A percentile compares a stretch with the other conserved stretches of the same genome.
phyloP scores from a whole-genome alignment of 2,113 vertebrate species.

The Litocranius walleri region DNA sequence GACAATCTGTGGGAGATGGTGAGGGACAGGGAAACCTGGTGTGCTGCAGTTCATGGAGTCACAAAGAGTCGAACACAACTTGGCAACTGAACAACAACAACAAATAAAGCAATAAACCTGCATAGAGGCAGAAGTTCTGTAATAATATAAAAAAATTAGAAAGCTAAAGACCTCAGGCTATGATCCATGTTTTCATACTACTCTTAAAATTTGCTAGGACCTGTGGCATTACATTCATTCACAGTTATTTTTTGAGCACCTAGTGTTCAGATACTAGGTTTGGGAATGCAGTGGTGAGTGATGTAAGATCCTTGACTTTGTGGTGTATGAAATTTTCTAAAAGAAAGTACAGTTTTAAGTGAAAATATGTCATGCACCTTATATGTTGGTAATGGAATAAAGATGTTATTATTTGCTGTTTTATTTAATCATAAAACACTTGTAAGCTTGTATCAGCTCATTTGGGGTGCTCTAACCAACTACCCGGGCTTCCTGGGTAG shows the following conservation, averaged over 20 bases:
- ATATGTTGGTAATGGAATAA: neutral
- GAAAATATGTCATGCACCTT: neutral
- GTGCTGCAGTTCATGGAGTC: neutral
- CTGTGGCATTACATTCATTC: neutral
- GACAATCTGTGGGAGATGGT: neutral
- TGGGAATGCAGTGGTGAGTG: neutral
- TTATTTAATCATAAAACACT: neutral
- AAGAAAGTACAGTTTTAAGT: neutral
- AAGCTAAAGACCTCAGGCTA: neutral
- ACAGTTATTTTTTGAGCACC: neutral
- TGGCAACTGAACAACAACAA: neutral
- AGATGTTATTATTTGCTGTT: neutral
- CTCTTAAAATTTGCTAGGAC: neutral
- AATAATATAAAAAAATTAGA: neutral
- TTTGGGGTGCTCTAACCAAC: neutral
- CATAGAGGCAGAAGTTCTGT: neutral
- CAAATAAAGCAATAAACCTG: neutral
- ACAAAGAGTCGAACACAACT: neutral
- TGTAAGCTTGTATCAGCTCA: neutral
- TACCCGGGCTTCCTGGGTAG: accelerated
- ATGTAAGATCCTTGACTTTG: neutral
- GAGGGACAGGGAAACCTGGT: neutral
- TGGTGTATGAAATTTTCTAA: neutral
- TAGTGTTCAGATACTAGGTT: neutral
- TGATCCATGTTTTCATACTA: neutral